These are phyloP conservation scores for Branchinecta lynchi DNA, from an alignment of 1,140 invertebrate species.

Conservation along the genomic window DNA sequence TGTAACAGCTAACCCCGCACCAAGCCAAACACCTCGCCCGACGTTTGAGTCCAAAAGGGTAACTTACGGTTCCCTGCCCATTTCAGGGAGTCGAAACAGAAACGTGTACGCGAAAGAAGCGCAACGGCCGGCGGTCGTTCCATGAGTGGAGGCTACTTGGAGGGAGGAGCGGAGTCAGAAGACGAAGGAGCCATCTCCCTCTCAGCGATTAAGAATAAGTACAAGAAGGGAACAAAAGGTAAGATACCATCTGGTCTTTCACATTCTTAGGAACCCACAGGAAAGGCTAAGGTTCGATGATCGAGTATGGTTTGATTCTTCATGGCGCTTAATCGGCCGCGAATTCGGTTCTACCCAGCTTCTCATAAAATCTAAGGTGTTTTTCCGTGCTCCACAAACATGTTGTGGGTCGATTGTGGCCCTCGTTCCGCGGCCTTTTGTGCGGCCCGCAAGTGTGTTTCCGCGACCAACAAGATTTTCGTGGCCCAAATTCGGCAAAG, in stretches of 20 bases:
- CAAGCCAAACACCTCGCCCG: no score
- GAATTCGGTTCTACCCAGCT: no score
- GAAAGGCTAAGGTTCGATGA: background rate
- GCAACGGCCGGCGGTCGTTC: slow-evolving; percentile 37
- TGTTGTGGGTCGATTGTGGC: no score
- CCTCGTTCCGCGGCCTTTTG: no score
- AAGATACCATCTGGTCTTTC: slow-evolving; percentile 20
- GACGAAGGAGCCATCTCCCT: slow-evolving; percentile 81
- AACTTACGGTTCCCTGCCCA: background rate
- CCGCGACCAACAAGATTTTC: no score
- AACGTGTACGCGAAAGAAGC: slow-evolving; percentile 39
- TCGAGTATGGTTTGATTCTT: no score
- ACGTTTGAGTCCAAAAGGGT: background rate
- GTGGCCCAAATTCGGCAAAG: no score
- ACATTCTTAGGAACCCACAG: slow-evolving; percentile 1
- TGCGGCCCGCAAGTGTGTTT: no score
- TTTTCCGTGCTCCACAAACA: no score
- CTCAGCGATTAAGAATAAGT: slow-evolving; percentile 85
- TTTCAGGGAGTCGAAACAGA: slow-evolving; percentile 44
- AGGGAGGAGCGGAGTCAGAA: slow-evolving; percentile 50
- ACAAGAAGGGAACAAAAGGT: slow-evolving; percentile 45
- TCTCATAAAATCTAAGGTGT: no score
- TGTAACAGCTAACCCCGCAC: no score
- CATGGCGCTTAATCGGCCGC: no score
- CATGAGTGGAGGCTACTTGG: slow-evolving; percentile 43